phyloP scores from a whole-genome alignment of 1,140 invertebrate genomes.

The Drosophila jambulina region DNA sequence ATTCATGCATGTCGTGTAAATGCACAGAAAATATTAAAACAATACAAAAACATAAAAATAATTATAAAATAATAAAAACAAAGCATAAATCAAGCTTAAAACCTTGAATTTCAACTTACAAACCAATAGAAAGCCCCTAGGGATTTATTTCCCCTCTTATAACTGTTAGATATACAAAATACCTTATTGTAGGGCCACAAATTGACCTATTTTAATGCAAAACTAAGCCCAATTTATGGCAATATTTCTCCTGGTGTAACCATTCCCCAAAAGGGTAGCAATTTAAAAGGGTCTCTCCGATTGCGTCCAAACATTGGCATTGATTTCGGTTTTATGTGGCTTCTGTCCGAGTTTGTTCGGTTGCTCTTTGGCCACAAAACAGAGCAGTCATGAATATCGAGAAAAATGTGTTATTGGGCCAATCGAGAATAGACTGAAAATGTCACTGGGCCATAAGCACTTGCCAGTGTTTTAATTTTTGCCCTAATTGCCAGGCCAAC shows the following conservation, averaged over 20 bases:
- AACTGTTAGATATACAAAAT: neutral
- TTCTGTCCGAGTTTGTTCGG: conserved; percentile 4
- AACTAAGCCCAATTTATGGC: conserved; percentile 4
- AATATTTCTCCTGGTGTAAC: conserved; percentile 20
- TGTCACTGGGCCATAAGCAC: conserved; percentile 2
- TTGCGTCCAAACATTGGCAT: conserved; percentile 41
- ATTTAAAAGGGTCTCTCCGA: conserved; percentile 19
- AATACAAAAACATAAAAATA: neutral
- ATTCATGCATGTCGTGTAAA: conserved; percentile 31
- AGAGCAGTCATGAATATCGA: conserved; percentile 33
- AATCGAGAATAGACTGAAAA: conserved; percentile 35
- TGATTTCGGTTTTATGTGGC: conserved; percentile 29
- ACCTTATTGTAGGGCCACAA: neutral
- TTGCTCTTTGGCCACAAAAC: conserved; percentile 14
- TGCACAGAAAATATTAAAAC: conserved; percentile 12
- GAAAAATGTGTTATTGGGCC: conserved; percentile 14
- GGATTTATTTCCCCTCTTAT: neutral
- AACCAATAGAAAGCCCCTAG: neutral
- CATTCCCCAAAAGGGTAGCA: neutral
- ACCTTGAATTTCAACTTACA: neutral
- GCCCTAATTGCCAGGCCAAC: conserved; percentile 27
- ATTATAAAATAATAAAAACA: neutral
- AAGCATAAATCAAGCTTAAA: neutral
- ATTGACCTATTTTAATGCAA: conserved; percentile 15
- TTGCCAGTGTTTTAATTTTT: conserved; percentile 25